Conservation (phyloP, 2,113 vertebrate species). For the Melozone crissalis region DNA sequence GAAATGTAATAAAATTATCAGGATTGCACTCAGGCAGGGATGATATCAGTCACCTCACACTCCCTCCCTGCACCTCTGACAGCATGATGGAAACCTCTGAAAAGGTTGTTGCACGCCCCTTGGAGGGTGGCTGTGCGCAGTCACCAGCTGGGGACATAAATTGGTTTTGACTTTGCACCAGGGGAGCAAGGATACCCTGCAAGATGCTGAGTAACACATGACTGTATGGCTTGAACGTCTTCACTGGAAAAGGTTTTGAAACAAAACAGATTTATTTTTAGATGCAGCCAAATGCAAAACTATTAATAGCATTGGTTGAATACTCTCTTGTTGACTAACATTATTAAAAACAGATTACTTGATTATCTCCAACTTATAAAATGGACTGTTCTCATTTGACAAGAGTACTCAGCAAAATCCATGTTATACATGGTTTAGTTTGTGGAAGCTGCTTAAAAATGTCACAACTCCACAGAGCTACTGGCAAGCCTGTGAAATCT, state of each 20-base stretch:
- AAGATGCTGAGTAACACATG: background rate
- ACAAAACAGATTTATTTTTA: conserved; percentile 30
- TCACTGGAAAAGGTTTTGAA: conserved; percentile 35
- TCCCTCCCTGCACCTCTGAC: background rate
- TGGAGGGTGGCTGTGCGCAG: background rate
- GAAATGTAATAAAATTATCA: background rate
- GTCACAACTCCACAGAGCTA: background rate
- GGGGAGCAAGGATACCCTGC: background rate
- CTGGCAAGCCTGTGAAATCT: background rate
- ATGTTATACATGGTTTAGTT: background rate
- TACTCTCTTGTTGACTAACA: background rate
- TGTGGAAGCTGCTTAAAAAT: background rate
- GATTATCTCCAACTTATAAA: background rate
- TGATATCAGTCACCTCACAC: background rate
- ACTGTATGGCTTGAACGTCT: background rate
- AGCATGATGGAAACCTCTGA: background rate
- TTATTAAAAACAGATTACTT: conserved; percentile 40
- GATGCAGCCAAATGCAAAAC: background rate
- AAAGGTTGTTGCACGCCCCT: background rate
- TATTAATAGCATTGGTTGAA: background rate
- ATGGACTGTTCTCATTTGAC: background rate
- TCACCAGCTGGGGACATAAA: background rate
- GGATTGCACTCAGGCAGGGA: conserved; percentile 3
- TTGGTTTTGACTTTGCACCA: background rate
- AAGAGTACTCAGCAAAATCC: background rate